Base-by-base conservation (phyloP, 2,888 invertebrate species). In the Stomorhina lunata region DNA sequence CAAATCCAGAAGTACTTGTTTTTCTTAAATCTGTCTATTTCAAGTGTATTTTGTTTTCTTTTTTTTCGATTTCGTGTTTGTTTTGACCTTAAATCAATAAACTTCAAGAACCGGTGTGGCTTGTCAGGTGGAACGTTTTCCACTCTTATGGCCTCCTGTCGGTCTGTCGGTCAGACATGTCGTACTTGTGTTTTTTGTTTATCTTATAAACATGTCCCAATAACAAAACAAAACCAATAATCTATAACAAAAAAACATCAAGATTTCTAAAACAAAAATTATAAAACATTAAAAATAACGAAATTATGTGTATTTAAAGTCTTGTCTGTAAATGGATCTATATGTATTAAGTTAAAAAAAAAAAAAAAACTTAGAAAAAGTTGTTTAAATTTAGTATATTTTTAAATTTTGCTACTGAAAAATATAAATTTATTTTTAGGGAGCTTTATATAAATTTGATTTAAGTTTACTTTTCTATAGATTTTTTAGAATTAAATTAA, bases 1-100 rank as follows among this genome's bases (percentile, higher is more conserved):
- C 22, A 29, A 76, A 81, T 78, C 77, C 81, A 77, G 81, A 81
- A 78, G 68, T 78, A 69, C 72, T 81, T 68, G 73, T 78, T 78
- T 55, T 37, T 55, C 29, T 69, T 25, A 34, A 63, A 43, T 61
- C 53, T 55, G 55, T 22, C 43, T 73, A 40, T 63, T 40, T 63
- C 6, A 17, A 75, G 65, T 43, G 32, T 34, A 61, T 48, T 27
- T 20, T 43, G 43, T 43, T 1, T 43, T 40, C 5, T 32, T 32
- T 32, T 32, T 9, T 43, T 15, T 12, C n/a, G 15, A 43, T 15
- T 10, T 6, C 6, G 0, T 43, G 17, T 43, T 55, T 32, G 15
- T 9, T 71, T 45, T 66, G 68, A 73, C 68, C 78, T 73, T 55
- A 72, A 78, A 78, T 66, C 66, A 72, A 68, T 50, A 59, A 43